phyloP scores from a whole-genome alignment of 2,888 invertebrate species.

The Trisateles emortualis region DNA sequence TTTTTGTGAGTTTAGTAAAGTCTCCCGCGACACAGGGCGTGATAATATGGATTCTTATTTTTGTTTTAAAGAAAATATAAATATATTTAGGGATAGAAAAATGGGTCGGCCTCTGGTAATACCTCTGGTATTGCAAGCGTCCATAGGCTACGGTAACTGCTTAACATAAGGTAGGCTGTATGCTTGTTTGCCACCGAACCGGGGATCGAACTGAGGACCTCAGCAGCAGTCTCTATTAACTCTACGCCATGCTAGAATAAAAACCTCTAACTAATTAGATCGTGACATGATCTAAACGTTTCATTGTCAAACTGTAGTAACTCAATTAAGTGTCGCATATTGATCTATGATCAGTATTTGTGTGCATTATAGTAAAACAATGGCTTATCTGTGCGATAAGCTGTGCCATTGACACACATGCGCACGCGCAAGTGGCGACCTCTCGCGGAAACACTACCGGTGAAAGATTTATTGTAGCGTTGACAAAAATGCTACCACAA shows the following conservation, averaged over 20 bases:
- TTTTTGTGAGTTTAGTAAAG: too few species aligned
- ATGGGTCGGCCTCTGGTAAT: too few species aligned
- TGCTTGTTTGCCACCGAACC: too few species aligned
- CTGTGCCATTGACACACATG: slow-evolving; percentile 58
- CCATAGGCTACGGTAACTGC: too few species aligned
- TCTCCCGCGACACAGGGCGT: too few species aligned
- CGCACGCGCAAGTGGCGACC: slow-evolving; percentile 47
- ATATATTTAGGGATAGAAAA: too few species aligned
- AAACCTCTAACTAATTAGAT: not conserved
- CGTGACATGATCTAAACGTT: slow-evolving; percentile 3
- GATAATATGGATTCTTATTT: too few species aligned
- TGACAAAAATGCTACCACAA: slow-evolving; percentile 34
- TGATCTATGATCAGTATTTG: slow-evolving; percentile 13
- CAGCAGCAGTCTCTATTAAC: too few species aligned
- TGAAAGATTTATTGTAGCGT: slow-evolving; percentile 65
- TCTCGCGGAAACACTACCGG: slow-evolving; percentile 63
- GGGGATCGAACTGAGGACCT: too few species aligned
- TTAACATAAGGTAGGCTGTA: too few species aligned
- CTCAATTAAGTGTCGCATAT: slow-evolving; percentile 13
- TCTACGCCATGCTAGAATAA: not conserved
- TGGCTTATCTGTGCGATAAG: slow-evolving; percentile 33
- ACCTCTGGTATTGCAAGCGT: too few species aligned
- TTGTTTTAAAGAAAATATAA: too few species aligned
- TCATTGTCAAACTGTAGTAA: slow-evolving; percentile 10
- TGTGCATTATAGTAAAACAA: slow-evolving; percentile 12